A percentile compares a stretch with the other conserved stretches of the same genome.
Evolutionary conservation across 2,797 vertebrate genomes (phyloP).

Genomic region (Decapterus maruadsi): DNA sequence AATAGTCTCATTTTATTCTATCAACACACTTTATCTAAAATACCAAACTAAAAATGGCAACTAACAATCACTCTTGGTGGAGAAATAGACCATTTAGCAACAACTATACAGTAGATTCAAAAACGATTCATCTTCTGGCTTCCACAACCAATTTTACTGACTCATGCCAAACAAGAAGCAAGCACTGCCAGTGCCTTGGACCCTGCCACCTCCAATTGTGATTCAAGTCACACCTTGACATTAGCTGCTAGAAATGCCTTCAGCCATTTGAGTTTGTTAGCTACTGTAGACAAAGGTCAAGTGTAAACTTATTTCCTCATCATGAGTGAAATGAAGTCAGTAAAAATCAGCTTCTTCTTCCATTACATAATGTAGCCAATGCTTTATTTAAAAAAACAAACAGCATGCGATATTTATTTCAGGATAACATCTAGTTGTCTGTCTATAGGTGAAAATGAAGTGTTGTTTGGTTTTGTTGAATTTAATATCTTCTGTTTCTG

Average conservation of each 20-base stretch:
- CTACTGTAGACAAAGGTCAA: slow-evolving; percentile 35
- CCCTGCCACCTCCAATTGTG: slow-evolving; percentile 15
- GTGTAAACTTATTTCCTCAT: slow-evolving; percentile 31
- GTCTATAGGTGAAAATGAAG: background rate
- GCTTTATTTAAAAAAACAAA: background rate
- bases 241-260: slow-evolving; percentile 41
- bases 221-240: slow-evolving; percentile 55
- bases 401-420: background rate
- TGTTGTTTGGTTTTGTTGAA: background rate
- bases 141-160: background rate
- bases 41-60: background rate
- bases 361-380: background rate
- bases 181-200: background rate
- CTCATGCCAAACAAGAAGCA: background rate
- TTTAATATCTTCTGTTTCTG: background rate
- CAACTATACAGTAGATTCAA: background rate
- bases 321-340: slow-evolving; percentile 9
- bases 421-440: background rate
- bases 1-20: background rate
- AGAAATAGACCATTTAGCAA: background rate
- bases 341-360: slow-evolving; percentile 27
- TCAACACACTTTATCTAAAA: background rate
- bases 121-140: background rate
- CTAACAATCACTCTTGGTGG: background rate
- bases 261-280: slow-evolving; percentile 29